Base-by-base conservation (phyloP, 2,797 vertebrate species). In the Lagodon rhomboides region DNA sequence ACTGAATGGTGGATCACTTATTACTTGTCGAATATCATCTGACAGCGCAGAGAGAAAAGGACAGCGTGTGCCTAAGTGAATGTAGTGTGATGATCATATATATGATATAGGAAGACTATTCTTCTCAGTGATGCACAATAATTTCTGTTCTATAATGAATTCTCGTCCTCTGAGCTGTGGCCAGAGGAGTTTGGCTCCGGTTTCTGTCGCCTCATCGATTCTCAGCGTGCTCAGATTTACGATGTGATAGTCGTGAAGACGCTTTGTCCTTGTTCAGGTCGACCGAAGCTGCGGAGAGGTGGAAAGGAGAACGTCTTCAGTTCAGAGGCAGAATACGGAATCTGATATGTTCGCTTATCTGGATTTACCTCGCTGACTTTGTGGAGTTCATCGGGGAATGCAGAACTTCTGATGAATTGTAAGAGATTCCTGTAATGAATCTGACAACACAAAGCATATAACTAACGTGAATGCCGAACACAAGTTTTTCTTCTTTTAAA, bases 381-480 rank as follows among this genome's bases (percentile, higher is more conserved):
- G 20, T 18, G 46, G n/a, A 3, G 43, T 2, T 86, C 60, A 41
- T 82, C 64, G 3, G 56, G 27, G 15, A 86, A 69, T 0, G 65
- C 54, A 38, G 69, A 80, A 27, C 60, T 2, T 60, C 17, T 11
- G 1, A 85, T 34, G 58, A 83, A 75, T 2, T 55, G 46, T 0
- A 86, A 47, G 10, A 86, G 67, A 8, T 69, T 43, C 73, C 59
- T 71, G 76, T 85, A 85, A 70, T 85, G 44, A 50, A 88, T 62
- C 78, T 83, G 55, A 56, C 5, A 16, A 63, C 22, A 53, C 41
- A 56, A 10, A 12, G n/a, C n/a, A 13, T 47, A 17, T 1, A 25
- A 20, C 2, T 13, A 4, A 11, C 6, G 12, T 51, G 3, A 51
- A 38, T 5, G 20, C 38, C 17, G 3, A 5, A 9, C 12, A 9